These are phyloP conservation scores for Rousettus leschenaultii DNA, from an alignment of 2,113 vertebrate species.

Conservation along the genomic window DNA sequence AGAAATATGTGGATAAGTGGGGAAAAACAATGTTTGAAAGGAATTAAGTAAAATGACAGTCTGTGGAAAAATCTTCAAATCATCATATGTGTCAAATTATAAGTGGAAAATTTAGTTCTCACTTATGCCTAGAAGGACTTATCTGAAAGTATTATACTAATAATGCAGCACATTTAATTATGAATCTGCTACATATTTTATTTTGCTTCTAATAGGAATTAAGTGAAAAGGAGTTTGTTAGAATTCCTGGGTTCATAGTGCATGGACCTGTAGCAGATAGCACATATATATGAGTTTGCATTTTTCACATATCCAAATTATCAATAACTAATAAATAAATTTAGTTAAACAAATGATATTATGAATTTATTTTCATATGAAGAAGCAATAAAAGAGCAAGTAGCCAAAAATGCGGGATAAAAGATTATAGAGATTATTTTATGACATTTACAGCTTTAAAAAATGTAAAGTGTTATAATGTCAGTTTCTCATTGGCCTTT, in stretches of 20 bases:
- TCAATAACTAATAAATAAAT: background rate
- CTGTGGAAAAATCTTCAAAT: background rate
- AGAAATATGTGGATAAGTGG: background rate
- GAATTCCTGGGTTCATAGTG: background rate
- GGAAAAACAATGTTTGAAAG: background rate
- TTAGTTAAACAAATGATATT: background rate
- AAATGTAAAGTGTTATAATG: background rate
- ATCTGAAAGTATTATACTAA: too few relatives aligned
- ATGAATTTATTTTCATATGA: background rate
- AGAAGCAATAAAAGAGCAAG: background rate
- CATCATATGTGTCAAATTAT: background rate
- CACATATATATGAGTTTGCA: background rate
- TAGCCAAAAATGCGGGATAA: background rate
- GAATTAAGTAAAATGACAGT: background rate
- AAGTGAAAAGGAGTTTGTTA: background rate
- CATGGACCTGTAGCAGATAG: background rate
- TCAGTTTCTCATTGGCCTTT: background rate
- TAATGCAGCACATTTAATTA: too few relatives aligned
- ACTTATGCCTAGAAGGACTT: background rate
- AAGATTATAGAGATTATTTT: background rate
- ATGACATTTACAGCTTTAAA: background rate
- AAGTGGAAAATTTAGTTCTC: background rate
- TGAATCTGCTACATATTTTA: background rate
- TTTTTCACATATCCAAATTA: background rate
- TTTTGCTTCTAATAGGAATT: background rate